Evolutionary conservation across 2,113 vertebrate genomes (phyloP), one percentile per base, ranked within the genome.

Genomic region (Alaudala cheleensis): DNA sequence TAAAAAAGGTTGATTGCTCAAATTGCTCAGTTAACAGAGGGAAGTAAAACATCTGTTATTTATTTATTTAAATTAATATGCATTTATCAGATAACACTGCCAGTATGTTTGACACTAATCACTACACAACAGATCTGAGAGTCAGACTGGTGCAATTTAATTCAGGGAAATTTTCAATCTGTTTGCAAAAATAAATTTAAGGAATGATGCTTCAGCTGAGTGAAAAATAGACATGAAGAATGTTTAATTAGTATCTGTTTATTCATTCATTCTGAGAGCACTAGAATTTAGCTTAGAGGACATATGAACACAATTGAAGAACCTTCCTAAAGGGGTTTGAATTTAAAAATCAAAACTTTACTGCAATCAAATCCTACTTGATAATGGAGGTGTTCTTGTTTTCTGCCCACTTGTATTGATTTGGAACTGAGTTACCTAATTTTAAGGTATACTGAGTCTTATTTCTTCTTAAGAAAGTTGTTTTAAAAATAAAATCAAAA

Each of bases 11-110:
- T 96, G 25, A 86, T 76, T 96, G 33, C 19, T 60, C 53, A 86
- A 88, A 94, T 82, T 90, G 8, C 10, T 62, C 57, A 73, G 25
- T 61, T 51, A 92, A 15, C 24, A 95, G 19, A 65, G 70, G 64
- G 12, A 97, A 84, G 11, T 65, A 50, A 96, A 93, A 91, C 66
- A 79, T 72, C 54, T 96, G 72, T 84, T 92, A 74, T 77, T 93
- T 94, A 67, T 88, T 95, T 86, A 47, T 37, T 37, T 37, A 37
- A 95, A 92, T 92, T 94, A 86, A 91, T 92, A 62, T 79, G 47
- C 10, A 53, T 93, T 90, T 94, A 73, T 87, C 54, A 67, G 34
- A 72, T 79, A 73, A 60, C 31, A 58, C 33, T 85, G 80, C 49
- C 50, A 67, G 7, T 60, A 61, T 39, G 11, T 83, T 93, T 86